Base-by-base conservation (phyloP, 2,888 invertebrate genomes). In the Strigamia transsilvanica region DNA sequence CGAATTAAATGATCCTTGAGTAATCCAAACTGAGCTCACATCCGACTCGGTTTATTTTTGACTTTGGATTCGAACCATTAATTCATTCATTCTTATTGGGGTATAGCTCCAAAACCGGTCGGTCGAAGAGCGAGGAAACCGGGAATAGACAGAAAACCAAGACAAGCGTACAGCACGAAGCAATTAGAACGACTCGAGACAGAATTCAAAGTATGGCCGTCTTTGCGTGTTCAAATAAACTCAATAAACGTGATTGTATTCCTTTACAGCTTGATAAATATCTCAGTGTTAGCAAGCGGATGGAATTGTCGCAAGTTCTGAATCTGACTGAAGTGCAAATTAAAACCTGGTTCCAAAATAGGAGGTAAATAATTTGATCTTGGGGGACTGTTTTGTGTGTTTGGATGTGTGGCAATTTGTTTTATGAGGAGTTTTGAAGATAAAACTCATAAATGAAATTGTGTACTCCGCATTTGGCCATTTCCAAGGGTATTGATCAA, bases 331-430 rank as follows among this genome's bases (percentile, higher is more conserved):
- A 98, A 89, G 97, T 97, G 0, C 97, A 98, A 89, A 97, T 98
- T 85, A 98, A 98, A 88, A 97, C 97, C 0, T 97, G 97, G 97
- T 97, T 97, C 87, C 96, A 97, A 88, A 97, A 98, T 87, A 91
- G 98, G 83, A 90, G 90, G 89, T 89, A 66, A 15, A 61, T 80
- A 12, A 46, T 2, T 10, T 15, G 15, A 13, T 2, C 3, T 46
- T 38, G 2, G 1, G 38, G 6, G 38, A 38, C 0, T 38, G 38
- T 38, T 38, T 38, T 38, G 38, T 38, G 38, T 1, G 6, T 38
- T 38, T 38, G 1, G 27, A 27, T 27, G 27, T 3, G 27, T 27
- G 27, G 27, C 1, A 27, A 27, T 2, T 38, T 38, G 38, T 38
- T 38, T 38, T 38, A 61, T 27, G 27, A 27, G 3, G 3, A 27